phyloP scores from a whole-genome alignment of 2,113 vertebrate genomes.

The Sapayoa aenigma region DNA sequence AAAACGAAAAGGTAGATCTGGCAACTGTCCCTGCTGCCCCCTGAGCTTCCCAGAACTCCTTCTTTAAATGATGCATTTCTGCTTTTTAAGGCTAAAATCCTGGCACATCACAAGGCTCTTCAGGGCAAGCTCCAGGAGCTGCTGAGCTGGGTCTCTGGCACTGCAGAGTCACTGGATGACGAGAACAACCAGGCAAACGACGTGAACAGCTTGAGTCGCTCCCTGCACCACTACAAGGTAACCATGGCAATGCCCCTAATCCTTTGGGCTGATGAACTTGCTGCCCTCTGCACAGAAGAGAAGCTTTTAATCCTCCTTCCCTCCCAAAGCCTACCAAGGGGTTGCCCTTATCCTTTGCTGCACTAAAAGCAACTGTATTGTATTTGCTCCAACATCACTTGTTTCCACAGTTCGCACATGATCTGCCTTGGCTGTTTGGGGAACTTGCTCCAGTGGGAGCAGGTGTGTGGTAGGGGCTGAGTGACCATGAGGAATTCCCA shows the following conservation, averaged over 20 bases:
- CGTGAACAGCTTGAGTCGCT: slow-evolving; percentile 42
- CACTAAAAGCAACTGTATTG: neutral
- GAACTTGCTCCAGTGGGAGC: accelerated
- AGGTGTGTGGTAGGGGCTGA: neutral
- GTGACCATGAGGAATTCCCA: accelerated
- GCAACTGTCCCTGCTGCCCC: neutral
- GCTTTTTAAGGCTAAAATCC: slow-evolving; percentile 58
- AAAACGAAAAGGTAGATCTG: slow-evolving; percentile 78
- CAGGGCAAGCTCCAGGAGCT: slow-evolving; percentile 75
- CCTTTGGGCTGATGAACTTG: neutral
- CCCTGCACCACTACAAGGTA: slow-evolving; percentile 79
- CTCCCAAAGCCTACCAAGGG: neutral
- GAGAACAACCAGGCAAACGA: neutral
- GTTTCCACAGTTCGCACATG: too few relatives aligned
- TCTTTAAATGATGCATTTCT: neutral
- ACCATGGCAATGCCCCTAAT: slow-evolving; percentile 51
- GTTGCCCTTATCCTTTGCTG: neutral
- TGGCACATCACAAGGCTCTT: slow-evolving; percentile 68
- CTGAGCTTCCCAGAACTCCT: accelerated
- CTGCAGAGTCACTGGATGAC: neutral
- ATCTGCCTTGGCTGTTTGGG: neutral
- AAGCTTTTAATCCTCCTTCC: slow-evolving; percentile 33
- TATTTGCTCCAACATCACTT: neutral
- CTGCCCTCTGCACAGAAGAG: neutral
- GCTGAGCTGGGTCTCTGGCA: slow-evolving; percentile 76